phyloP scores from a whole-genome alignment of 1,140 invertebrate species.

The Scylla paramamosain region DNA sequence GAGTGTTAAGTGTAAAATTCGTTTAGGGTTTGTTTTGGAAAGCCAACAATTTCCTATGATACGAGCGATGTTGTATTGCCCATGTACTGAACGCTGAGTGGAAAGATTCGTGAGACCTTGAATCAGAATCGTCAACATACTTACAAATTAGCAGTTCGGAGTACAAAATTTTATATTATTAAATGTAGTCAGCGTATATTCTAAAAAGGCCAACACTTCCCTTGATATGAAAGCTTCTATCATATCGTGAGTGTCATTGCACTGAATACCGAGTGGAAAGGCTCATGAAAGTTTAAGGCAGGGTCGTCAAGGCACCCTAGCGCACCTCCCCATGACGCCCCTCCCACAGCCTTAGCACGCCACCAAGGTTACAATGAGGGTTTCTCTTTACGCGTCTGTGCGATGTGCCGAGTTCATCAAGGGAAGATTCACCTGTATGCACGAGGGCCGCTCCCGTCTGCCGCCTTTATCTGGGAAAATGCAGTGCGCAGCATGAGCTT shows the following conservation, averaged over 20 bases:
- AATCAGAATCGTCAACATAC: no score
- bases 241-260: neutral
- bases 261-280: neutral
- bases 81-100: no score
- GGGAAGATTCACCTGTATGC: constrained; percentile 9
- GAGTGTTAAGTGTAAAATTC: no score
- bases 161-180: no score
- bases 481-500: neutral
- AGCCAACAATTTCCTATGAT: no score
- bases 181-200: no score
- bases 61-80: no score
- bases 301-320: neutral
- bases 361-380: neutral
- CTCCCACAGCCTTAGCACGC: neutral
- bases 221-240: no score
- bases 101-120: no score
- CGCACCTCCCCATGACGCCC: neutral
- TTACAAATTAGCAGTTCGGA: no score
- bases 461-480: neutral
- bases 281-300: neutral
- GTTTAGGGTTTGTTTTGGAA: no score
- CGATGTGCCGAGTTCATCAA: neutral
- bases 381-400: neutral
- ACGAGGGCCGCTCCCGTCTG: neutral
- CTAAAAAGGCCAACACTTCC: no score